Base-by-base conservation (phyloP, 92 coral and sea anemone species). In the Zoanthus sociatus region DNA sequence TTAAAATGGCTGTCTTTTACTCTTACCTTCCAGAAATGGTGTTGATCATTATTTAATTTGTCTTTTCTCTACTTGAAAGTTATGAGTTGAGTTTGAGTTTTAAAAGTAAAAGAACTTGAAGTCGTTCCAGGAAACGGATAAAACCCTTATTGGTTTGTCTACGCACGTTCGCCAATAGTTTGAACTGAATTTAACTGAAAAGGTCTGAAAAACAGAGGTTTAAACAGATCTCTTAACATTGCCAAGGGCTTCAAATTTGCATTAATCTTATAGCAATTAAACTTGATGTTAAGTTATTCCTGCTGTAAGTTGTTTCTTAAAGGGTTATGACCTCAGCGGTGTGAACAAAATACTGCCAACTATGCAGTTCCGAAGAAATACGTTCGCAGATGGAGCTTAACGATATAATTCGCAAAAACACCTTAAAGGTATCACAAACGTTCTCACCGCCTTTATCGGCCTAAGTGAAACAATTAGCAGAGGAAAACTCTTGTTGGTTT, bases 391-490 rank as follows among this genome's bases (percentile, higher is more conserved):
- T 81, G 85, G 85, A 13, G 7, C 46, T 46, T 44, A 7, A 45
- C 85, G 85, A 81, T 81, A 81, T 47, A 60, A 11, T 15, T 7
- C 60, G 30, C 55, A 50, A 50, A 50, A 47, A 37, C 85, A 42
- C 11, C 45, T 64, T 53, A 8, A 81, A 77, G 67, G 44, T 54
- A 30, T 67, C 47, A 54, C 30, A 50, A 81, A 54, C 46, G 21
- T 66, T 10, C 42, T 12, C 75, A 81, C 85, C 31, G 85, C 75
- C 75, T 81, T 81, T 66, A 81, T 81, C 85, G 63, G 63, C 50
- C 46, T 81, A 81, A 66, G 75, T 81, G 60, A 81, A 33, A 60
- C 85, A 81, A 81, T 81, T 81, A 81, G 47, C 74, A 81, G 45
- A 64, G 21, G 75, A 81, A 67, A 81, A 67, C 63, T 37, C 4